Evolutionary conservation across 2,113 vertebrate genomes (phyloP).

Genomic region (Octodon degus): DNA sequence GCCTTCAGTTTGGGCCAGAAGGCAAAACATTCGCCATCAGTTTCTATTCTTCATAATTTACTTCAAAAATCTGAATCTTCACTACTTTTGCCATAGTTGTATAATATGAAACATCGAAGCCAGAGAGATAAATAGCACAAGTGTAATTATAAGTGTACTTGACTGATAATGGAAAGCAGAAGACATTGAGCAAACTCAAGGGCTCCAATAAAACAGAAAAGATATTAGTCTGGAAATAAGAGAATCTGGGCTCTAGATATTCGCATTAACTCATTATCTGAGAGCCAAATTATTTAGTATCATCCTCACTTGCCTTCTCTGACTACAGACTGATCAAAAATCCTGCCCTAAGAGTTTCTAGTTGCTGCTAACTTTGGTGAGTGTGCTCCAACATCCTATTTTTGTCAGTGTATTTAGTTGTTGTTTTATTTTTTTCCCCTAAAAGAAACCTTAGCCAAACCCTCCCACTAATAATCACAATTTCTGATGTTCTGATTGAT

Average conservation of each 20-base stretch:
- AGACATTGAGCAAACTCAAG: background rate
- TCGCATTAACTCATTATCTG: background rate
- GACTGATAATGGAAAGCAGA: conserved; percentile 35
- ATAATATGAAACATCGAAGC: conserved; percentile 8
- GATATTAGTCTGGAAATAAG: background rate
- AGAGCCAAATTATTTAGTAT: background rate
- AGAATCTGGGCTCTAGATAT: background rate
- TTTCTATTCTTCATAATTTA: background rate
- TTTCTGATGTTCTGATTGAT: conserved; percentile 49
- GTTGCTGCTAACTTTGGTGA: background rate
- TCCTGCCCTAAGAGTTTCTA: conserved; percentile 3
- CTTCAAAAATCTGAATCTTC: background rate
- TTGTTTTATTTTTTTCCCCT: background rate
- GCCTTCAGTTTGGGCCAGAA: background rate
- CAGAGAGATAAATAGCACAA: background rate
- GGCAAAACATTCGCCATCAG: background rate
- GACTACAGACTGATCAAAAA: background rate
- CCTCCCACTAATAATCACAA: conserved; percentile 7
- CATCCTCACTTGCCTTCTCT: background rate
- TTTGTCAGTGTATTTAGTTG: conserved; percentile 44
- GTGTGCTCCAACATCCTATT: background rate
- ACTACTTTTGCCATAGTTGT: background rate
- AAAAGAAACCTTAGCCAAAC: conserved; percentile 13
- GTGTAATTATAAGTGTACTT: background rate
- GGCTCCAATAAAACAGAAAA: background rate